These are phyloP conservation scores for Spicauda simplicius DNA, from an alignment of 2,888 invertebrate species.

Conservation along the genomic window DNA sequence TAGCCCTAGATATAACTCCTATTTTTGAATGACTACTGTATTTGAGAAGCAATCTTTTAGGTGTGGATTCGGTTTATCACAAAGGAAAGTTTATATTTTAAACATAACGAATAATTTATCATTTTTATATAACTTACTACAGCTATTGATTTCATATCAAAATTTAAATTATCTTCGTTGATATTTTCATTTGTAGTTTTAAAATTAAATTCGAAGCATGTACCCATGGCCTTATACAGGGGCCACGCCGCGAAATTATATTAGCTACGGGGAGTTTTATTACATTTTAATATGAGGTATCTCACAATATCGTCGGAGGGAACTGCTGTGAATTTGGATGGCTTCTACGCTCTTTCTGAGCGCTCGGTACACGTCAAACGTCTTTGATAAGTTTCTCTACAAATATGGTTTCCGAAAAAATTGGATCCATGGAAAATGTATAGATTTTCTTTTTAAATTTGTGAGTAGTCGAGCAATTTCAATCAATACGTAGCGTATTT, in stretches of 20 bases:
- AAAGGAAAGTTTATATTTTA: too few relatives aligned
- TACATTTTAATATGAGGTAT: slow-evolving; percentile 77
- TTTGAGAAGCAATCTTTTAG: too few relatives aligned
- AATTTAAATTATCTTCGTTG: neutral
- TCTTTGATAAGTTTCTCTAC: slow-evolving; percentile 55
- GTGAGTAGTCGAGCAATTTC: neutral
- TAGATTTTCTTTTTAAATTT: neutral
- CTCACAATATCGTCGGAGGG: slow-evolving; percentile 63
- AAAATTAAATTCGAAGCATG: neutral
- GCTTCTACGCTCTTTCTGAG: slow-evolving; percentile 50
- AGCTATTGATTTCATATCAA: too few relatives aligned
- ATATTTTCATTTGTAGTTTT: neutral
- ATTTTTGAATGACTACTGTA: too few relatives aligned
- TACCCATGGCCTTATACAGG: slow-evolving; percentile 47
- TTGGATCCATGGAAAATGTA: slow-evolving; percentile 42
- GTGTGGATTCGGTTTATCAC: too few relatives aligned
- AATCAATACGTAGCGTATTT: too few relatives aligned
- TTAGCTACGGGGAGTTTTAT: slow-evolving; percentile 72
- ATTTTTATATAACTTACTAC: too few relatives aligned
- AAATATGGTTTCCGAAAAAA: slow-evolving; percentile 49
- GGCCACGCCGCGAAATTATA: slow-evolving; percentile 66
- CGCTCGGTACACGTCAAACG: slow-evolving; percentile 15
- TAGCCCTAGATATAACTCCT: too few relatives aligned
- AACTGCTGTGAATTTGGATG: slow-evolving; percentile 63
- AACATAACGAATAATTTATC: too few relatives aligned